Evolutionary conservation across 2,113 vertebrate species (phyloP), one percentile per base, ranked within the genome.

Genomic region (Benthochromis sp.): DNA sequence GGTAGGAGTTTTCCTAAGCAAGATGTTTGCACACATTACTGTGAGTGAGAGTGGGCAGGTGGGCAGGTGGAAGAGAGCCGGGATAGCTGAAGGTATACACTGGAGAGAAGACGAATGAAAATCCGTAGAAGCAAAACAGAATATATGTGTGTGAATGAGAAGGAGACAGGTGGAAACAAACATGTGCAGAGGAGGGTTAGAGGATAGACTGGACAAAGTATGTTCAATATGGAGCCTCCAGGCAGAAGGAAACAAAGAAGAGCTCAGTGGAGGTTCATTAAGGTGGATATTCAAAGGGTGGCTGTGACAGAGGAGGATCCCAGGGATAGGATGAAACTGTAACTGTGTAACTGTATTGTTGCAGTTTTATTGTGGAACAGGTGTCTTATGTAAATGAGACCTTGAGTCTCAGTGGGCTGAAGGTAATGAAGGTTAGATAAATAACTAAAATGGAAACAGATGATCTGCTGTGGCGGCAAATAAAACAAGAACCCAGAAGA

Each of bases 81-180:
- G 59, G 59, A n/a, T 11, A 63, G 17, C 61, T 66, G 61, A 29
- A 66, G 31, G 61, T 66, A 8, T 66, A n/a, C 4, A 8, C 61
- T 38, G 61, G 4, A 66, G 61, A 66, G 17, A 63, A 34, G 16
- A 63, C 16, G 29, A 63, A 19, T 34, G 57, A 17, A 57, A 61
- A 27, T 14, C 24, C 0, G 12, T 14, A 57, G 54, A 59, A 29
- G 13, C 55, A 0, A 63, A 19, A 63, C 31, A 12, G 59, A 5
- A 66, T 38, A 38, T n/a, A 0, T 66, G 19, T 63, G 54, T 24
- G 19, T 38, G 19, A 21, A 66, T n/a, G 31, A 66, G 53, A 7
- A 21, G 53, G n/a, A 54, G 31, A 66, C 9, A 0, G 17, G 31
- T 66, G 61, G 61, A 36, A 66, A 36, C 59, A 19, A 2, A 34